A percentile compares a stretch with the other conserved stretches of the same genome.
Conservation (phyloP, 2,113 vertebrate genomes). For the Jaculus jaculus region DNA sequence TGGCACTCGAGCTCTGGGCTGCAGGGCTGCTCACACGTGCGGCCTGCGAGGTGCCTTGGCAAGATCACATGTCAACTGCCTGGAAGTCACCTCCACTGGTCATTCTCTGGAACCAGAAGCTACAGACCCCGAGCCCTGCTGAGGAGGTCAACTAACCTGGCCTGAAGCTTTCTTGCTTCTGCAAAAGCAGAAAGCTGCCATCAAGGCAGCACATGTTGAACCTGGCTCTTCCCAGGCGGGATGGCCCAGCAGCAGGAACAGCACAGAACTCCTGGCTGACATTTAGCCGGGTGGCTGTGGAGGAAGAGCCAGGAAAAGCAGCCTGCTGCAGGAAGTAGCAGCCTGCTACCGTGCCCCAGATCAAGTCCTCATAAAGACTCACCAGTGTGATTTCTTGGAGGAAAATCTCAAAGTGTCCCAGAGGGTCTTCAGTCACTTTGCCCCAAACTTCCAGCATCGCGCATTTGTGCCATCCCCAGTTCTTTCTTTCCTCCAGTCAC, state of each 20-base stretch:
- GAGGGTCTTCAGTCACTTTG: background rate
- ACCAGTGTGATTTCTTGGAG: background rate
- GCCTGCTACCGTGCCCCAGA: background rate
- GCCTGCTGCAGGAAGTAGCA: background rate
- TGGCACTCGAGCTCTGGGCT: background rate
- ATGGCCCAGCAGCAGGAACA: background rate
- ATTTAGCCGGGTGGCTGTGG: background rate
- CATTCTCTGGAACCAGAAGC: background rate
- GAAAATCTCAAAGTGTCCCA: background rate
- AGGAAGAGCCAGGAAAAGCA: background rate
- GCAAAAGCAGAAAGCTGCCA: background rate
- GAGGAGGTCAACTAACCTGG: background rate
- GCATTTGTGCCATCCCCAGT: background rate
- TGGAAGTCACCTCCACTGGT: background rate
- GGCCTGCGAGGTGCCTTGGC: background rate
- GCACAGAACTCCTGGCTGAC: background rate
- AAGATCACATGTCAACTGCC: background rate
- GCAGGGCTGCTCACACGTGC: background rate
- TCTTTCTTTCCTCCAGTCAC: background rate
- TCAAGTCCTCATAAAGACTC: background rate
- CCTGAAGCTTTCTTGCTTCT: background rate
- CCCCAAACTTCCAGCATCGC: background rate
- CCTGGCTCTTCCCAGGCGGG: background rate
- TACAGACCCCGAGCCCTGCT: background rate
- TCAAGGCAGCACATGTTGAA: background rate